phyloP scores from a whole-genome alignment of 2,888 invertebrate genomes.

The Erebia aethiops region DNA sequence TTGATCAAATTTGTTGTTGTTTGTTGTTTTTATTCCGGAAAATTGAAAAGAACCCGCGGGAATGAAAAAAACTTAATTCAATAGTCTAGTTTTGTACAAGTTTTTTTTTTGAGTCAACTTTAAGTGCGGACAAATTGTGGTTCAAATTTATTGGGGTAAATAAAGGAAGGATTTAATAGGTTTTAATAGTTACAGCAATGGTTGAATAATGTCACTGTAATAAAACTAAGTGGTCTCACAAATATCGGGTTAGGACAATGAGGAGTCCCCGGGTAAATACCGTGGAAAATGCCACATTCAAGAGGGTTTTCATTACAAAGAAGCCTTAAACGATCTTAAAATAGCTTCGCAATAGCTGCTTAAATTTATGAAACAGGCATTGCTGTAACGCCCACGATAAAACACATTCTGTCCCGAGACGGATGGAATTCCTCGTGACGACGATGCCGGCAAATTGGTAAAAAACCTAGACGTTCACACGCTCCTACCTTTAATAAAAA shows the following conservation, averaged over 20 bases:
- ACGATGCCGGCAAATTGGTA: constrained; percentile 35
- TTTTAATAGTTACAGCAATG: neutral
- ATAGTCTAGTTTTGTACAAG: no score
- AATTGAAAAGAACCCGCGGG: no score
- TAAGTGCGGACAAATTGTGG: neutral
- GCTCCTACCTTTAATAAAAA: constrained; percentile 30
- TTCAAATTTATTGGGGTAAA: neutral
- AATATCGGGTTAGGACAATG: constrained; percentile 13
- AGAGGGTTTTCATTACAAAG: constrained; percentile 7
- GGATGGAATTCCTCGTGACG: constrained; percentile 33
- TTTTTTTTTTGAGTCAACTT: no score
- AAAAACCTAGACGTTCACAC: constrained; percentile 36
- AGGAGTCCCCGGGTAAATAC: constrained; percentile 8
- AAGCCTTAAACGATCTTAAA: constrained; percentile 13
- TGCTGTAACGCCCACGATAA: constrained; percentile 20
- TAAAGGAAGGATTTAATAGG: neutral
- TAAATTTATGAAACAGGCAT: constrained; percentile 17
- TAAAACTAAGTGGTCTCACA: constrained; percentile 3
- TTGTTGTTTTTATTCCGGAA: no score
- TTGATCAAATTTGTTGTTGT: no score
- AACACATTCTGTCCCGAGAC: constrained; percentile 25
- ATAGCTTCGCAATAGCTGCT: constrained; percentile 17
- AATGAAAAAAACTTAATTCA: no score
- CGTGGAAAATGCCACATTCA: constrained; percentile 7
- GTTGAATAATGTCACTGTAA: neutral